A percentile compares a stretch with the other conserved stretches of the same genome.
Conservation (phyloP, 2,797 vertebrate genomes). For the Cynodonichthys magdalenae region DNA sequence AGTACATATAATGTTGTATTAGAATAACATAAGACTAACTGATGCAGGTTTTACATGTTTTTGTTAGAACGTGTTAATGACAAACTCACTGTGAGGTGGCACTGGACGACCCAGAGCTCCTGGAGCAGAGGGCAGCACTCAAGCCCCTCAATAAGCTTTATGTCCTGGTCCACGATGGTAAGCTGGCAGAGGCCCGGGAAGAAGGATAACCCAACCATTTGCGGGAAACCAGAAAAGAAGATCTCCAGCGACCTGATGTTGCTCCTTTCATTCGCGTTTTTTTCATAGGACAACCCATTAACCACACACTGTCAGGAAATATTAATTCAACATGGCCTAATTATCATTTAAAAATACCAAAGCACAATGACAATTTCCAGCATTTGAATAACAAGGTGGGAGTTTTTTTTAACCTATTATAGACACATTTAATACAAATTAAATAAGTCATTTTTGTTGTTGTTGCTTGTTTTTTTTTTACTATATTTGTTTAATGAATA, state of each 20-base stretch:
- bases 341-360: neutral
- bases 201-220: conserved; percentile 81
- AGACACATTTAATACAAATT: too few species aligned
- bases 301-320: conserved; percentile 78
- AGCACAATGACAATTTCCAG: too few species aligned
- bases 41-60: neutral
- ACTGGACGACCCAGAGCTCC: conserved; percentile 89
- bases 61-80: neutral
- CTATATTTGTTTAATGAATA: too few species aligned
- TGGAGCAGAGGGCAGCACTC: conserved; percentile 78
- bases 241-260: conserved; percentile 79
- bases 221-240: conserved; percentile 87
- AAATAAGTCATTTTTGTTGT: too few species aligned
- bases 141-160: conserved; percentile 82
- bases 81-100: conserved; percentile 80
- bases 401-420: too few species aligned
- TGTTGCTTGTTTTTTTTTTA: too few species aligned
- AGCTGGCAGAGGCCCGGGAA: conserved; percentile 82
- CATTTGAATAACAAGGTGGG: too few species aligned
- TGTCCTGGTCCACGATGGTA: conserved; percentile 83
- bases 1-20: too few species aligned
- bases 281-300: conserved; percentile 84
- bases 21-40: neutral
- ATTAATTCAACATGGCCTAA: neutral
- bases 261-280: conserved; percentile 75